A percentile compares a stretch with the other conserved stretches of the same genome.
These are phyloP conservation scores for Parazoanthus swiftii DNA, from an alignment of 92 coral and sea anemone species.

Conservation along the genomic window DNA sequence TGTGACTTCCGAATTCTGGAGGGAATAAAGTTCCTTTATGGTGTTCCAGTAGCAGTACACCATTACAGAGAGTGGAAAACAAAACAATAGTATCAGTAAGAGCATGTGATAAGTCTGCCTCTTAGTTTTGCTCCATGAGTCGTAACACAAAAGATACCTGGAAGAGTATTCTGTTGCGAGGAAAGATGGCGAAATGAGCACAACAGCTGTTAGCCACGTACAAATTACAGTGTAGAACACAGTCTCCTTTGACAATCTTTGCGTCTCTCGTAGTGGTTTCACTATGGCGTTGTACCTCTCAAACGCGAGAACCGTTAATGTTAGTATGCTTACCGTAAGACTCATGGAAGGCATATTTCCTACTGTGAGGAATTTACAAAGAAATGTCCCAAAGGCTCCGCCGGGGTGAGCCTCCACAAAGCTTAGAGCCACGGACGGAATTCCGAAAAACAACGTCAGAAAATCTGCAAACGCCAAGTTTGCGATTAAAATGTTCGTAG, in stretches of 20 bases:
- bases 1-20: slow-evolving; percentile 13
- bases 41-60: slow-evolving; percentile 51
- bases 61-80: slow-evolving; percentile 45
- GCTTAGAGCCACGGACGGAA: slow-evolving; percentile 21
- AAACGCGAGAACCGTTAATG: slow-evolving; percentile 46
- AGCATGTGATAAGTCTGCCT: slow-evolving; percentile 27
- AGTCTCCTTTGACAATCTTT: slow-evolving; percentile 34
- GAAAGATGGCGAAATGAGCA: slow-evolving; percentile 44
- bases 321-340: slow-evolving; percentile 50
- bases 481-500: slow-evolving; percentile 27
- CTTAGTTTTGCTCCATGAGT: slow-evolving; percentile 1
- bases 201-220: slow-evolving; percentile 27
- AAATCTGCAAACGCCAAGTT: slow-evolving; percentile 33
- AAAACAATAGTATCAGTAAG: slow-evolving; percentile 39
- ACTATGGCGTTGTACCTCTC: slow-evolving; percentile 63
- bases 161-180: slow-evolving; percentile 41
- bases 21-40: slow-evolving; percentile 41
- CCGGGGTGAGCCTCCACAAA: slow-evolving; percentile 21
- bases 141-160: slow-evolving; percentile 4
- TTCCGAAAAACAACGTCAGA: slow-evolving; percentile 18
- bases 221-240: background rate
- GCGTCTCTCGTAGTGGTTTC: slow-evolving; percentile 39
- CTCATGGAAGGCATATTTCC: slow-evolving; percentile 52
- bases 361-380: slow-evolving; percentile 49
- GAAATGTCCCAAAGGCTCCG: slow-evolving; percentile 27